phyloP scores from a whole-genome alignment of 2,888 invertebrate genomes.

The Plutella xylostella region DNA sequence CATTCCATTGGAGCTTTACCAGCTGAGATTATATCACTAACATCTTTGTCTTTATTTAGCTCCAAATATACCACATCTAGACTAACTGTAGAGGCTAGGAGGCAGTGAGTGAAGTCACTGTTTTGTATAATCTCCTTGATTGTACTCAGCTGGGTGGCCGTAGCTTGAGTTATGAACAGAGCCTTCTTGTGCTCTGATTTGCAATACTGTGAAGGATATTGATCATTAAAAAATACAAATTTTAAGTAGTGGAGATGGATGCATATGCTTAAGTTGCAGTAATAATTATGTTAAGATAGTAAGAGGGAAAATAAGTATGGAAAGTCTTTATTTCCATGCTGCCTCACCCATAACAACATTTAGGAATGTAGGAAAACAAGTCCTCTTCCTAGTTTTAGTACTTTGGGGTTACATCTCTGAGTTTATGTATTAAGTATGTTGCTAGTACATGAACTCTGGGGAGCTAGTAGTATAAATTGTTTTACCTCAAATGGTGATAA shows the following conservation, averaged over 20 bases:
- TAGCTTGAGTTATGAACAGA: constrained; percentile 70
- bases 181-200: constrained; percentile 47
- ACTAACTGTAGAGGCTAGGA: constrained; percentile 70
- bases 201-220: constrained; percentile 30
- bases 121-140: constrained; percentile 70
- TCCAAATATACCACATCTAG: constrained; percentile 65
- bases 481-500: constrained; percentile 73
- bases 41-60: constrained; percentile 44
- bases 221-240: neutral
- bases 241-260: too few relatives aligned
- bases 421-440: too few relatives aligned
- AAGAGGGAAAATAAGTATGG: too few relatives aligned
- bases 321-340: too few relatives aligned
- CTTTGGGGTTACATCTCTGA: too few relatives aligned
- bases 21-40: constrained; percentile 38
- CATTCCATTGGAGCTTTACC: constrained; percentile 42
- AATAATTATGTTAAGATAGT: too few relatives aligned
- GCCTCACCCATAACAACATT: too few relatives aligned
- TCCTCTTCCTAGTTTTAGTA: too few relatives aligned
- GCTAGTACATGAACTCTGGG: too few relatives aligned
- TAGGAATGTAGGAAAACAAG: too few relatives aligned
- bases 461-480: neutral
- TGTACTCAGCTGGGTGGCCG: constrained; percentile 63
- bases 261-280: too few relatives aligned
- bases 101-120: constrained; percentile 72